A percentile compares a stretch with the other conserved stretches of the same genome.
phyloP scores from a whole-genome alignment of 2,113 vertebrate species.

The Microcebus tavaratra region DNA sequence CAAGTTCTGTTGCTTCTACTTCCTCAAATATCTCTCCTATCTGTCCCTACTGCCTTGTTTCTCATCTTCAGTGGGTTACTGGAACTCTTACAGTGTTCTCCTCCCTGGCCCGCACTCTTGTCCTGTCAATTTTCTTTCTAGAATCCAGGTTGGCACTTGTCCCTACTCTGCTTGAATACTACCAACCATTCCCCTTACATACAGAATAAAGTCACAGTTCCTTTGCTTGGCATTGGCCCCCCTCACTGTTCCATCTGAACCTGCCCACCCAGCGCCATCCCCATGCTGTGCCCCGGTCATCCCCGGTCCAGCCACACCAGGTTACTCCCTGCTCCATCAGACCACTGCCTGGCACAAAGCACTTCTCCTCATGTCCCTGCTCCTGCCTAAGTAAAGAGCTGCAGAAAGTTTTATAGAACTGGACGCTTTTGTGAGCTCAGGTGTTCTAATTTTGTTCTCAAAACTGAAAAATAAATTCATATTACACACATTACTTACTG shows the following conservation, averaged over 20 bases:
- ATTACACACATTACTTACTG: background rate
- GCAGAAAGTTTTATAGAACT: background rate
- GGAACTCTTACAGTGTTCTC: background rate
- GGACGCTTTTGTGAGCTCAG: background rate
- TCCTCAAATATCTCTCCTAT: background rate
- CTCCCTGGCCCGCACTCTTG: background rate
- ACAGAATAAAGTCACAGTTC: background rate
- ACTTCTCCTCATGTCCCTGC: background rate
- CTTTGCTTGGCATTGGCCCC: background rate
- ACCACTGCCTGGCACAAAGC: background rate
- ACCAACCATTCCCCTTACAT: background rate
- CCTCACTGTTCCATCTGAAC: background rate
- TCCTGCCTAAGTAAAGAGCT: background rate
- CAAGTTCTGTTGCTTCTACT: background rate
- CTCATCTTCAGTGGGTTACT: background rate
- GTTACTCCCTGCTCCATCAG: background rate
- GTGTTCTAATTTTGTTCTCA: background rate
- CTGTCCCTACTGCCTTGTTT: background rate
- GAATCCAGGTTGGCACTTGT: background rate
- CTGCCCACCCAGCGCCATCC: background rate
- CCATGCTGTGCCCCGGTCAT: rapidly evolving
- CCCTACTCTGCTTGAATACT: background rate
- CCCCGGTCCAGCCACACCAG: background rate
- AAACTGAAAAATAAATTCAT: background rate
- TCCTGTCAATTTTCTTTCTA: background rate